Evolutionary conservation across 2,797 vertebrate genomes (phyloP), one percentile per base, ranked within the genome.

Genomic region (Intellagama lesueurii): DNA sequence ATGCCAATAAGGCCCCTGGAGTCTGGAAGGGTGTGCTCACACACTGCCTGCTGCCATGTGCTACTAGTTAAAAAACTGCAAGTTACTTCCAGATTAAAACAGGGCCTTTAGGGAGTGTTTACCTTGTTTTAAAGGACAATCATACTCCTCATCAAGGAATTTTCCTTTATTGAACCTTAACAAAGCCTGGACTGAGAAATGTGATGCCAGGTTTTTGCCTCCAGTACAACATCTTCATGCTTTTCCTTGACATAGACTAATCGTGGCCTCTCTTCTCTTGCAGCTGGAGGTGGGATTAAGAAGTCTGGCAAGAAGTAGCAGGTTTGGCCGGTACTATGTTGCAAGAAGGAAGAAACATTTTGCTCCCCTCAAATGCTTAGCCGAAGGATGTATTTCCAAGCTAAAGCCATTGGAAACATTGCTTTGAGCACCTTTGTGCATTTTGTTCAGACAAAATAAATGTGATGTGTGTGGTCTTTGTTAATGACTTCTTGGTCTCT

Each of bases 251-350:
- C 60, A 40, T 52, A 81, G 32, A 7, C 70, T 52, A 26, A 56
- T 82, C 4, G 6, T 81, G 90, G 68, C 90, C 85, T 85, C 68
- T 87, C 87, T 88, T 47, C 92, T 91, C 84, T 87, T 88, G 90
- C 95, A 99, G 98, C 95, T 89, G 94, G 97, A n/a, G 96, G 97
- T 40, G 99, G 99, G 93, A 99, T 99, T 95, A 99, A 99, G 97
- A 99, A 99, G 95, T 99, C 99, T 32, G 98, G 98, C 90, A 99
- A 99, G 97, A 99, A 99, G 93, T 99, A 97, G 91, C 44, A 56
- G 30, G 6, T 69, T 69, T 85, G 26, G 35, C 22, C n/a, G 28
- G 73, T 64, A 3, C 32, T 76, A n/a, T 80, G 52, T 26, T 76
- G n/a, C 16, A 49, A 2, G 49, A 56, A 7, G 24, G 90, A 1